Evolutionary conservation across 2,113 vertebrate genomes (phyloP), one percentile per base, ranked within the genome.

Genomic region (Puntigrus tetrazona): DNA sequence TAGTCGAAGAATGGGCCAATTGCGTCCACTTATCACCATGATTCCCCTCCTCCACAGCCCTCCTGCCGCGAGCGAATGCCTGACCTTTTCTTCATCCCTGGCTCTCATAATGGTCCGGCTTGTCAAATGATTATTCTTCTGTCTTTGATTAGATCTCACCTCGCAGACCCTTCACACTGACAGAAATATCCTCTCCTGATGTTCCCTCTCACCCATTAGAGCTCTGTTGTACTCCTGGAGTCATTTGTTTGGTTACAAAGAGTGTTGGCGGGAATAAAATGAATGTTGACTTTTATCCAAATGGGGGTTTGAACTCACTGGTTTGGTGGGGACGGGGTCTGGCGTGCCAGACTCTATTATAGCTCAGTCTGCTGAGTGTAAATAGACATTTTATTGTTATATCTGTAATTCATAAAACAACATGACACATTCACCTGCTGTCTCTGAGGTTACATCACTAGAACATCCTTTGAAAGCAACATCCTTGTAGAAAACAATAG

Each of bases 131-230:
- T 78, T 86, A 73, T 86, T 72, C 80, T 78, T 50, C 65, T 61
- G 41, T 50, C 65, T 72, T 74, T 83, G 81, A 84, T 84, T 78
- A 83, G 65, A 75, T 31, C 65, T 79, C 34, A 82, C 75, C 76
- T 69, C 27, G 67, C 78, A 81, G 86, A 78, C 57, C 77, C 61
- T 83, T 78, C 38, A 84, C 59, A 80, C 45, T 43, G 45, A 72
- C 55, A 29, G 34, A 45, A 47, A 84, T 74, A 78, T 70, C 70
- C n/a, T 31, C 27, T 14, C 61, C 20, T 22, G 67, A 50, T 69
- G 63, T 73, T 52, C 38, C 72, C 61, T 45, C 61, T 52, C 57
- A 41, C 50, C 34, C 61, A 41, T 65, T 73, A 74, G 20, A 73
- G 69, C 38, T 74, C 34, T 59, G 27, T 41, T 72, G 8, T 59